These are phyloP conservation scores for Pachyramphus minor DNA, from an alignment of 2,113 vertebrate species.

Conservation along the genomic window DNA sequence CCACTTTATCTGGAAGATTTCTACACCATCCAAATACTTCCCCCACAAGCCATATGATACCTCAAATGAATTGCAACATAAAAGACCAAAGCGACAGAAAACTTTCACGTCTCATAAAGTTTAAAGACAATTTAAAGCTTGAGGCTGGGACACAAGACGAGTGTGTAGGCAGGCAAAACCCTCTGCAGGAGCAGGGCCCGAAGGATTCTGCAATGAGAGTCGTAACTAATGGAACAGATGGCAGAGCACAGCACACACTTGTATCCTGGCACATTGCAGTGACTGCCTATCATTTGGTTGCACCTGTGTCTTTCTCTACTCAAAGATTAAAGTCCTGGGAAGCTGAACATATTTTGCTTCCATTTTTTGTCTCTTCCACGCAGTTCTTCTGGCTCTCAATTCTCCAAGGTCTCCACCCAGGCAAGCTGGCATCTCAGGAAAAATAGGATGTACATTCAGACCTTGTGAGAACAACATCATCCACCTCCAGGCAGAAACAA, in stretches of 20 bases:
- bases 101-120: neutral
- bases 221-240: conserved; percentile 15
- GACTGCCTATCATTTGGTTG: conserved; percentile 30
- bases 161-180: conserved; percentile 26
- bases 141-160: neutral
- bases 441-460: neutral
- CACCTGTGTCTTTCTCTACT: conserved; percentile 43
- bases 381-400: neutral
- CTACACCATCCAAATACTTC: neutral
- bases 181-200: conserved; percentile 11
- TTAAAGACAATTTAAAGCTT: conserved; percentile 27
- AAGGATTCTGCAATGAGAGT: conserved; percentile 8
- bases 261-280: neutral
- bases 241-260: neutral
- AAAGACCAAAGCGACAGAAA: neutral
- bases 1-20: neutral
- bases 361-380: conserved; percentile 32
- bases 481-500: neutral
- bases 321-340: conserved; percentile 57
- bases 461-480: neutral
- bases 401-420: conserved; percentile 6
- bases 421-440: conserved; percentile 2
- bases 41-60: neutral
- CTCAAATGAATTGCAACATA: neutral
- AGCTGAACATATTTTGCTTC: conserved; percentile 59